Evolutionary conservation across 2,888 invertebrate genomes (phyloP).

Genomic region (Colostygia pectinataria): DNA sequence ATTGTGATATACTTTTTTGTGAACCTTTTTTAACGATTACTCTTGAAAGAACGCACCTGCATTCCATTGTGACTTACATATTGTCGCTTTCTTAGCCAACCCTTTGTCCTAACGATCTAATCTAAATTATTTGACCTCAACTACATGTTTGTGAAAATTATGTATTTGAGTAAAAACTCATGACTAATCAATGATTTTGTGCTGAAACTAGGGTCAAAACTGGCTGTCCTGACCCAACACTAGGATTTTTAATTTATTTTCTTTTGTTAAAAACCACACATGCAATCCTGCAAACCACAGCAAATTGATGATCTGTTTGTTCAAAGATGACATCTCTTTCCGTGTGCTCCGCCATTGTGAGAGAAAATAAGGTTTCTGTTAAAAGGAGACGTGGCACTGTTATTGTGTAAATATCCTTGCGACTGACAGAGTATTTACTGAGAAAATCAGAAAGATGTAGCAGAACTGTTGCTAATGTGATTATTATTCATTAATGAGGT

Average conservation of each 20-base stretch:
- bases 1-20: slow-evolving; percentile 35
- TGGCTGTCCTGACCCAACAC: no score
- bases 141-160: no score
- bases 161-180: no score
- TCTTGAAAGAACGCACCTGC: slow-evolving; percentile 11
- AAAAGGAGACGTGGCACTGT: slow-evolving; percentile 51
- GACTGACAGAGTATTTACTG: slow-evolving; percentile 65
- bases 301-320: slow-evolving; percentile 44
- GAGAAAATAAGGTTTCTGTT: slow-evolving; percentile 66
- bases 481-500: no score
- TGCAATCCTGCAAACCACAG: slow-evolving; percentile 6
- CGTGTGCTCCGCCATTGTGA: slow-evolving; percentile 54
- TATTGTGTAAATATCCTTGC: slow-evolving; percentile 65
- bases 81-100: no score
- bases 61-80: no score
- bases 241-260: neutral
- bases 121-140: no score
- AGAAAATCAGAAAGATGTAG: slow-evolving; percentile 4
- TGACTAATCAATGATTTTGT: no score
- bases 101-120: no score
- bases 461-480: neutral
- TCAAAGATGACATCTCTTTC: slow-evolving; percentile 47
- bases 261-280: slow-evolving; percentile 8
- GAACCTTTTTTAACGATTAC: slow-evolving; percentile 21
- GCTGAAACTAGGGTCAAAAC: no score